Conservation (phyloP, 2,888 invertebrate genomes). For the Cantharis lateralis region DNA sequence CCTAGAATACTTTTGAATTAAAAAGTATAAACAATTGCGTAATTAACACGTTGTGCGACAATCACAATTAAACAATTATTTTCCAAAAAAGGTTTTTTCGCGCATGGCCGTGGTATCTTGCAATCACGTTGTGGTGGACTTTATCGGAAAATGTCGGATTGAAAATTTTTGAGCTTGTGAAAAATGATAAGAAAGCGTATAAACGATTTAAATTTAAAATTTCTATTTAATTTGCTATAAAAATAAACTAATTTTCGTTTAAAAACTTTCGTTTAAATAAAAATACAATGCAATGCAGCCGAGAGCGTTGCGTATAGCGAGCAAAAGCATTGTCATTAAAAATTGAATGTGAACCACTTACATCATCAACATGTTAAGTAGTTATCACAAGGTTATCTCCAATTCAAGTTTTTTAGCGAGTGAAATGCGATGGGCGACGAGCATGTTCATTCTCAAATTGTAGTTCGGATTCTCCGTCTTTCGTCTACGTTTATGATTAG, state of each 20-base stretch:
- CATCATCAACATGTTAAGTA: conserved; percentile 26
- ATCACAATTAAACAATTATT: neutral
- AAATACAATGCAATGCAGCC: neutral
- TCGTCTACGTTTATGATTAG: conserved; percentile 40
- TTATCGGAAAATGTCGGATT: neutral
- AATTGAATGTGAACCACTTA: conserved; percentile 16
- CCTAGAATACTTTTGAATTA: neutral
- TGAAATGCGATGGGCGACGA: conserved; percentile 35
- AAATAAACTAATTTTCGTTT: neutral
- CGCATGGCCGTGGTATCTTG: neutral
- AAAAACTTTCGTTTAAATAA: neutral
- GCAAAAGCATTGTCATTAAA: conserved; percentile 6
- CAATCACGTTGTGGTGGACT: neutral
- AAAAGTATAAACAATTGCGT: neutral
- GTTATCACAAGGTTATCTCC: conserved; percentile 25
- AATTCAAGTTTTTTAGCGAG: neutral
- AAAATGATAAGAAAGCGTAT: neutral
- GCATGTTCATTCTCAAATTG: conserved; percentile 39
- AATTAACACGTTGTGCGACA: neutral
- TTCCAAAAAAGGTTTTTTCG: neutral
- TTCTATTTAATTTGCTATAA: neutral
- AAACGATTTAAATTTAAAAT: neutral
- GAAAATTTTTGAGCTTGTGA: neutral
- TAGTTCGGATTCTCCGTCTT: conserved; percentile 32
- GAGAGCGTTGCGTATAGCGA: neutral